Conservation (phyloP, 2,113 vertebrate genomes). For the Erythrocercus mccallii region DNA sequence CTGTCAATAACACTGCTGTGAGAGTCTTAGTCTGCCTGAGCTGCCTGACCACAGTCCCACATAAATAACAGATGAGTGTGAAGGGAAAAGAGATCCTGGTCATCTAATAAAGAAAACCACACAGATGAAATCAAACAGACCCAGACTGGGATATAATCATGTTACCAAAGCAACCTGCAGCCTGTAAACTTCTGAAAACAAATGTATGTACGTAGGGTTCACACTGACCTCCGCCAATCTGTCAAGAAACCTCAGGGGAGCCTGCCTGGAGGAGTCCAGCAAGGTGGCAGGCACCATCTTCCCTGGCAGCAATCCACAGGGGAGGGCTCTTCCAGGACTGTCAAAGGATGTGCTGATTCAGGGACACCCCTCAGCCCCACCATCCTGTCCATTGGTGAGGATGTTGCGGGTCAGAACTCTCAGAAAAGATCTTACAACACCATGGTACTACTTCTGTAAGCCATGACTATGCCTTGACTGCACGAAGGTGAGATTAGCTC, state of each 20-base stretch:
- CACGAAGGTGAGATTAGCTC: neutral
- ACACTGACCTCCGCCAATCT: neutral
- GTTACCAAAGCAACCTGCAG: neutral
- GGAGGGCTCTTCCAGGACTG: neutral
- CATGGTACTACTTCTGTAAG: neutral
- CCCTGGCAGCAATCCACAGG: neutral
- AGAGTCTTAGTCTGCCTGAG: neutral
- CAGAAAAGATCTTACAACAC: neutral
- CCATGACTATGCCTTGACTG: neutral
- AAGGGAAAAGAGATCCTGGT: neutral
- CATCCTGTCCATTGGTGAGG: neutral
- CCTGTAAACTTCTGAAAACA: neutral
- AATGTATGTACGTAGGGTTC: rapidly evolving
- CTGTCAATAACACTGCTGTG: neutral
- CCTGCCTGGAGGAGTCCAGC: neutral
- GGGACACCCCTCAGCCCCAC: neutral
- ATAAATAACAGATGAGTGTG: neutral
- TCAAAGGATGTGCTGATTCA: neutral
- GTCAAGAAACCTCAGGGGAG: rapidly evolving
- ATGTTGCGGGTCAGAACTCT: neutral
- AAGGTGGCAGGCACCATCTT: neutral
- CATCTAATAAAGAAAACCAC: rapidly evolving
- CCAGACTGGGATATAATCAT: neutral
- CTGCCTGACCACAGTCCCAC: neutral
- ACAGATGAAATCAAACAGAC: neutral